Base-by-base conservation (phyloP, 2,797 vertebrate species). In the Helarctos malayanus region DNA sequence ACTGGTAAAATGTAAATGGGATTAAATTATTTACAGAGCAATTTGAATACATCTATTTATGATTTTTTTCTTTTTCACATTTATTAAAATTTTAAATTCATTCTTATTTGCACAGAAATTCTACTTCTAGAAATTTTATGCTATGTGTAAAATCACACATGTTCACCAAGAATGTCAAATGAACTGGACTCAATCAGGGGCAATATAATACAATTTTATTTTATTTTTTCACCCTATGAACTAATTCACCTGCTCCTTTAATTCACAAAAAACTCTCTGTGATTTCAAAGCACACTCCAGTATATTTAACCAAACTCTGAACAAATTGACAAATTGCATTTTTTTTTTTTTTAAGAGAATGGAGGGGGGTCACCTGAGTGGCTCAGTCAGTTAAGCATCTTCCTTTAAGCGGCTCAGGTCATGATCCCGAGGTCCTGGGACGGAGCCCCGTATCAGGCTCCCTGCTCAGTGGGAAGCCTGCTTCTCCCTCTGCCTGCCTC, bases 91-190 rank as follows among this genome's bases (percentile, higher is more conserved):
- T 41, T 84, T 54, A 89, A 91, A 76, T 41, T 78, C 18, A 49
- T 21, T 79, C 38, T 91, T 84, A 9, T n/a, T 69, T 49, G 27
- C 45, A 81, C 18, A 73, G 63, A 89, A 91, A 92, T 47, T 81
- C 19, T 7, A 81, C 59, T 94, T 68, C 32, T 41, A 96, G 56
- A 95, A 89, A 59, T 73, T 47, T 47, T n/a, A 79, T 47, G 71
- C 32, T 75, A 52, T 3, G 0, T 54, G 47, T 54, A 90, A 92
- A 75, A 71, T 80, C 71, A 76, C 19, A 57, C 14, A 6, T 35
- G 35, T 61, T 89, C 82, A 91, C 35, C 81, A 96, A 91, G 76
- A 69, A 69, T 0, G 0, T 41, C 9, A 0, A 52, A 71, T 82
- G 56, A 93, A 12, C 38, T 29, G 11, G 61, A 61, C 47, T 94